phyloP scores from a whole-genome alignment of 1,140 invertebrate genomes.

The Chelonus insularis region DNA sequence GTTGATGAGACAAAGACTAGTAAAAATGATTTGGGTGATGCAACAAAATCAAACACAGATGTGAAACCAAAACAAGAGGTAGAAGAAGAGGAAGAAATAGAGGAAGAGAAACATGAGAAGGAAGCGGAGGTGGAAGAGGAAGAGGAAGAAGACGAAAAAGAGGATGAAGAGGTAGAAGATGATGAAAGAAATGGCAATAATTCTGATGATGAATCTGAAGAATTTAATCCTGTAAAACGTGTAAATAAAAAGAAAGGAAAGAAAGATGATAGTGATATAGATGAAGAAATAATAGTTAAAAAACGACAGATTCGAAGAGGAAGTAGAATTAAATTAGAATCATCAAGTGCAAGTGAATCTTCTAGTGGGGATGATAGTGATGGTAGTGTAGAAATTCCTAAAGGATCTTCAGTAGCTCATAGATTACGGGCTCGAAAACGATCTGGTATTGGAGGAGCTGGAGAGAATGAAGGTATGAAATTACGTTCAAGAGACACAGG shows the following conservation, averaged over 20 bases:
- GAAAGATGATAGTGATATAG: conserved; percentile 44
- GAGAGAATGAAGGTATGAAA: conserved; percentile 45
- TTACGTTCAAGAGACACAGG: conserved; percentile 44
- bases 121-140: conserved; percentile 33
- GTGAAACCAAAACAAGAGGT: background rate
- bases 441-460: conserved; percentile 22
- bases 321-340: conserved; percentile 50
- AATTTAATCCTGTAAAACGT: conserved; percentile 49
- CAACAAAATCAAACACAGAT: background rate
- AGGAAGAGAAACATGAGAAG: conserved; percentile 13
- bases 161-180: conserved; percentile 7
- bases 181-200: conserved; percentile 34
- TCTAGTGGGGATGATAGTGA: conserved; percentile 52
- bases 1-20: background rate
- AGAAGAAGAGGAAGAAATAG: background rate
- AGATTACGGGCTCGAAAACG: conserved; percentile 51
- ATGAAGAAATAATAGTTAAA: conserved; percentile 46
- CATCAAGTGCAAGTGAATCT: conserved; percentile 49
- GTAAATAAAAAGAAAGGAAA: conserved; percentile 37
- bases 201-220: conserved; percentile 49
- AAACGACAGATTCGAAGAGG: conserved; percentile 43
- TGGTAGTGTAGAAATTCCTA: conserved; percentile 35
- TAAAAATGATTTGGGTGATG: background rate
- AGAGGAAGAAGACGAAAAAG: too few species aligned
- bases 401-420: conserved; percentile 50